Base-by-base conservation (phyloP, 2,113 vertebrate species). In the Dipodomys ordii region DNA sequence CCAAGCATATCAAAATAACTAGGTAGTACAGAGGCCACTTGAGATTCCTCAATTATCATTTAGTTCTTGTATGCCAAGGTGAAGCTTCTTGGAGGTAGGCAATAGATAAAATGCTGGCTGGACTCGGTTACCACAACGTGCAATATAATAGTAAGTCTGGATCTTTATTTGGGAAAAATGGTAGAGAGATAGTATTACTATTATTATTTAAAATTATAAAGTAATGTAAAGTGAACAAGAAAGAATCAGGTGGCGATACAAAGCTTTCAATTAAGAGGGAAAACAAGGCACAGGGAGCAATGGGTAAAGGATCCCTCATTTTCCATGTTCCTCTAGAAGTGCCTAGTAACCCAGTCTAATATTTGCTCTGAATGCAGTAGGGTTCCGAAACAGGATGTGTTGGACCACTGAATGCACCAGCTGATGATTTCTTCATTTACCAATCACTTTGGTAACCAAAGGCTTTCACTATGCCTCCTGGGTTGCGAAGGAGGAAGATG, bases 351-450 rank as follows among this genome's bases (percentile, higher is more conserved):
- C 2, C 3, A 16, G 39, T 83, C 62, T 67, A 0, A 49, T 10
- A 11, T n/a, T n/a, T 28, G 35, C 7, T 30, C 86, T 19, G 76
- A 80, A 25, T 71, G 84, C 32, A 25, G 20, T 78, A 28, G 28
- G 62, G 18, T 89, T 60, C 39, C 78, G 87, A 86, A 44, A 28
- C 25, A n/a, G 64, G 94, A 77, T 30, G 30, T n/a, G 74, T 23
- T 69, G 65, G 39, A 27, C 25, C 49, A 16, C 65, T 77, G 0
- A 72, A 95, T 46, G 35, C 0, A 4, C 4, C 8, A 68, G 71
- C 78, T 60, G 68, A 7, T 7, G 87, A 96, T 74, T 82, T 79
- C 79, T 68, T 68, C 84, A 87, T 77, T 83, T 80, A 67, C 5
- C 92, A 96, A 19, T 71, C 0, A 39, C 62, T 82, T 72, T 22